Evolutionary conservation across 2,797 vertebrate genomes (phyloP).

Genomic region (Meda fulgida): DNA sequence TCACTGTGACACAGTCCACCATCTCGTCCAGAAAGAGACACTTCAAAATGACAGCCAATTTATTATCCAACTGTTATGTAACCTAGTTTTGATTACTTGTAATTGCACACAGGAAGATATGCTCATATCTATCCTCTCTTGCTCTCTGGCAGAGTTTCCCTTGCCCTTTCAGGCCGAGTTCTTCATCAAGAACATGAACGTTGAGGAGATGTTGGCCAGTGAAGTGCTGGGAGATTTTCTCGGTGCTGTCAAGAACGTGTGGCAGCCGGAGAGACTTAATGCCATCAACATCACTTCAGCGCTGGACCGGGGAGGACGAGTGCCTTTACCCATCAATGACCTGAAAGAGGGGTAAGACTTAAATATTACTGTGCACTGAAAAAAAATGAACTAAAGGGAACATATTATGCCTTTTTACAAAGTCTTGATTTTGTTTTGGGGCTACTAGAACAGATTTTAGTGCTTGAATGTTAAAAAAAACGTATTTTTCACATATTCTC

Average conservation of each 20-base stretch:
- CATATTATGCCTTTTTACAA: background rate
- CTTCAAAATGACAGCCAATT: constrained; percentile 21
- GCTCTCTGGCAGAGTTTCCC: constrained; percentile 84
- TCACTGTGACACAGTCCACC: constrained; percentile 68
- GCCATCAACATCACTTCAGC: constrained; percentile 99
- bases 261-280: constrained; percentile 96
- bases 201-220: constrained; percentile 98
- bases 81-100: background rate
- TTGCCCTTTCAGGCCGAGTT: constrained; percentile 96
- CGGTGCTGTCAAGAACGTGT: constrained; percentile 96
- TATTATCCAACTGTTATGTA: constrained; percentile 8
- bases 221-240: constrained; percentile 98
- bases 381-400: background rate
- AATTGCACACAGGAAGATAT: background rate
- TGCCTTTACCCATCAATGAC: constrained; percentile 96
- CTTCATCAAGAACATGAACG: constrained; percentile 98
- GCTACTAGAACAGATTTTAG: no score
- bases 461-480: background rate
- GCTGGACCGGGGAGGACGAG: constrained; percentile 92
- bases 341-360: constrained; percentile 96
- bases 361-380: constrained; percentile 68
- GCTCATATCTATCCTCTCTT: constrained; percentile 17
- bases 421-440: no score
- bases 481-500: background rate
- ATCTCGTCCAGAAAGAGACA: constrained; percentile 15